Evolutionary conservation across 2,888 invertebrate genomes (phyloP).

Genomic region (Conomelus anceps): DNA sequence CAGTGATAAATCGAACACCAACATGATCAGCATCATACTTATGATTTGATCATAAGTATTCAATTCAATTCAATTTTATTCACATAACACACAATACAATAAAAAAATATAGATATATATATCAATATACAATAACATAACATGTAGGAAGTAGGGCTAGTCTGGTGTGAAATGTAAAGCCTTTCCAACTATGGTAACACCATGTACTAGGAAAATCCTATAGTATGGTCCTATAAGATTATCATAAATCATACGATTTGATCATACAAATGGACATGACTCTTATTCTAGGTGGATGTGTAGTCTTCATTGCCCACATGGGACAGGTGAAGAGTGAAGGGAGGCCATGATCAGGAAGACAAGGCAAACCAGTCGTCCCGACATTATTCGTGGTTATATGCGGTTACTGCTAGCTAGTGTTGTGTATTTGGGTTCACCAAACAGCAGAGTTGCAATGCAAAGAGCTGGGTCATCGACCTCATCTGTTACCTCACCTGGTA

Average conservation of each 20-base stretch:
- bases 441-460: background rate
- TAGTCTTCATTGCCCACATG: background rate
- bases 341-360: background rate
- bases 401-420: background rate
- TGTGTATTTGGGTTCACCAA: background rate
- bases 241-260: background rate
- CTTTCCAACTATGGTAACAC: too few species aligned
- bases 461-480: background rate
- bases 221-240: too few species aligned
- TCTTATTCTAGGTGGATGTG: background rate
- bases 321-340: background rate
- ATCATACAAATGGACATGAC: background rate
- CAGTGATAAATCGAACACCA: too few species aligned
- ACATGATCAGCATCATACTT: too few species aligned
- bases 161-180: too few species aligned
- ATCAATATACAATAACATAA: too few species aligned
- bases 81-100: too few species aligned
- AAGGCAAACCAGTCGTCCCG: background rate
- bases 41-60: too few species aligned
- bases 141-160: too few species aligned
- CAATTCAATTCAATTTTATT: too few species aligned
- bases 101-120: too few species aligned
- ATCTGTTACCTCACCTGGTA: background rate
- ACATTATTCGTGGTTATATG: background rate
- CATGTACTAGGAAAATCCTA: too few species aligned